Evolutionary conservation across 2,888 invertebrate species (phyloP).

Genomic region (Meloe dianella): DNA sequence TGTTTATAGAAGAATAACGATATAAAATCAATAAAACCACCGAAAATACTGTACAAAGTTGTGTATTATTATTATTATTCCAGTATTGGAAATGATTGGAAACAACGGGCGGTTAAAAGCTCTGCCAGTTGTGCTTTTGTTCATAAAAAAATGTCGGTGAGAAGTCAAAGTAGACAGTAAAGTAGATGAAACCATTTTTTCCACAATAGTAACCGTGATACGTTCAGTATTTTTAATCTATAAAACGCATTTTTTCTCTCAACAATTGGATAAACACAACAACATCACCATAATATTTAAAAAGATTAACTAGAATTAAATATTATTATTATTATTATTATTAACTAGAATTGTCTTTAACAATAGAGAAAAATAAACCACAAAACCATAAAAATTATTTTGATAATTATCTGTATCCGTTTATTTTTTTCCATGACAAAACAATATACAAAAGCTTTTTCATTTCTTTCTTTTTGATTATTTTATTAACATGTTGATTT

Average conservation of each 20-base stretch:
- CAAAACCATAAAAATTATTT: constrained; percentile 7
- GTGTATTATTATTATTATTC: too few species aligned
- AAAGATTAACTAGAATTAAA: background rate
- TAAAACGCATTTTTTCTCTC: constrained; percentile 15
- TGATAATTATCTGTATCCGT: constrained; percentile 9
- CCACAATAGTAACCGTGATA: constrained; percentile 32
- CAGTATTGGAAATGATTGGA: too few species aligned
- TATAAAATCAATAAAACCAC: too few species aligned
- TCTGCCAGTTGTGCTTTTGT: background rate
- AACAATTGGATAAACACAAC: background rate
- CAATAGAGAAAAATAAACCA: background rate
- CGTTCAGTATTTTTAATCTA: constrained; percentile 19
- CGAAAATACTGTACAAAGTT: too few species aligned
- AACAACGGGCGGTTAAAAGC: too few species aligned
- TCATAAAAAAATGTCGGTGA: constrained; percentile 28
- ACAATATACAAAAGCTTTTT: background rate
- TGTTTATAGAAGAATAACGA: too few species aligned
- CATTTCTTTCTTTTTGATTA: background rate
- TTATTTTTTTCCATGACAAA: background rate
- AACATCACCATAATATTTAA: background rate
- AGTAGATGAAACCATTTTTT: constrained; percentile 33
- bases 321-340: background rate
- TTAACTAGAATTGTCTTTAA: background rate
- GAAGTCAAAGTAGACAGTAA: constrained; percentile 28
- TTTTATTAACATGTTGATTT: constrained; percentile 13